phyloP scores from a whole-genome alignment of 2,888 invertebrate genomes.

The Drosophila quinaria region DNA sequence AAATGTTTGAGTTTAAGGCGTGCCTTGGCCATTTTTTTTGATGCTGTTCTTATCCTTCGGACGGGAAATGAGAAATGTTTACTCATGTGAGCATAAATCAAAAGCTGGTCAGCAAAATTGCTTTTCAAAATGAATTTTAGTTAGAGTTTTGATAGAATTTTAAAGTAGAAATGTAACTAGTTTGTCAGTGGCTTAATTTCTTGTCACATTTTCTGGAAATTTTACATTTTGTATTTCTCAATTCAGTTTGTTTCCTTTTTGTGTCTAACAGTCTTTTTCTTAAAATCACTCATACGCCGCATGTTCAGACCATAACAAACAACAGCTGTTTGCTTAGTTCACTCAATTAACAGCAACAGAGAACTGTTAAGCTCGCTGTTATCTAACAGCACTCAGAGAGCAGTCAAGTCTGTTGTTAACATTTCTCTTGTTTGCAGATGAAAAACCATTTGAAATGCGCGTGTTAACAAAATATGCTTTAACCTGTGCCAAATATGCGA shows the following conservation, averaged over 20 bases:
- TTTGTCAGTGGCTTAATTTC: not conserved
- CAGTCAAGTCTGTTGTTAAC: conserved; percentile 2
- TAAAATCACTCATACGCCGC: conserved; percentile 60
- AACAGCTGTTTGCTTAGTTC: conserved; percentile 57
- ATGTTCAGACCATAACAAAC: conserved; percentile 60
- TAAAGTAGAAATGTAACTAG: not conserved
- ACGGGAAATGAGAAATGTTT: conserved; percentile 62
- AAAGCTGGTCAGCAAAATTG: not conserved
- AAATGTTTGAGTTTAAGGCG: conserved; percentile 37
- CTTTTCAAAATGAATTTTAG: not conserved
- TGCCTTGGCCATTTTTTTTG: conserved; percentile 20
- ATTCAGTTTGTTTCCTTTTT: not conserved
- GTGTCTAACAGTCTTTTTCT: conserved; percentile 10
- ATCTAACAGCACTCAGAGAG: conserved; percentile 56
- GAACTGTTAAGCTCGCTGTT: not conserved
- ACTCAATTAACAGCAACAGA: conserved; percentile 36
- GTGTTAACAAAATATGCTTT: conserved; percentile 59
- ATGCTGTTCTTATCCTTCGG: conserved; percentile 10
- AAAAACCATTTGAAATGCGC: conserved; percentile 39
- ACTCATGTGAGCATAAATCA: conserved; percentile 44
- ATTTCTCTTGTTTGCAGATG: conserved; percentile 12
- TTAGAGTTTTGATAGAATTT: not conserved
- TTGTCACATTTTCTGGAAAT: not conserved
- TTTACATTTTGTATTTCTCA: not conserved
- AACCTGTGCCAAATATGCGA: conserved; percentile 23